Evolutionary conservation across 2,113 vertebrate genomes (phyloP).

Genomic region (Psophia crepitans): DNA sequence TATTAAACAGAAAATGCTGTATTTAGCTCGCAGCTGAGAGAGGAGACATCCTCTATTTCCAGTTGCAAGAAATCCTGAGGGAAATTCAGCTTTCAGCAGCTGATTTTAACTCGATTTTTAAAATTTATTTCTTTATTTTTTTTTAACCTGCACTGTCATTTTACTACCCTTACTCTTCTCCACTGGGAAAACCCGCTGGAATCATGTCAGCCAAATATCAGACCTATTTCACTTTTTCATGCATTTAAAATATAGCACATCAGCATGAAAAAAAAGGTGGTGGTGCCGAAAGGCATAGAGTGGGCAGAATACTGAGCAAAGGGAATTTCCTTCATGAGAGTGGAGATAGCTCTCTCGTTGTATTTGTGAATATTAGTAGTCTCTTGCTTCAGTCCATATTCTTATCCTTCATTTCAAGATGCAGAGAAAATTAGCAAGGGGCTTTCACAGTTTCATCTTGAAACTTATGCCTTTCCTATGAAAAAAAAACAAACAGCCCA

Average conservation of each 20-base stretch:
- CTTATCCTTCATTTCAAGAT: not conserved
- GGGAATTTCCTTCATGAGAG: not conserved
- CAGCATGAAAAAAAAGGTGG: not conserved
- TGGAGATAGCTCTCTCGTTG: not conserved
- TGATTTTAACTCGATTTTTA: conserved; percentile 49
- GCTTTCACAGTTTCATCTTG: not conserved
- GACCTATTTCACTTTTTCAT: not conserved
- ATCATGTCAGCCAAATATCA: conserved; percentile 20
- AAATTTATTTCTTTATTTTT: conserved; percentile 14
- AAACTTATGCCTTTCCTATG: not conserved
- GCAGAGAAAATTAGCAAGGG: not conserved
- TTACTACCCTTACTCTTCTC: not conserved
- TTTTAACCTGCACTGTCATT: not conserved
- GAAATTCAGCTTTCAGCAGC: conserved; percentile 62
- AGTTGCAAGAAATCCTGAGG: conserved; percentile 4
- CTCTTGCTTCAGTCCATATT: not conserved
- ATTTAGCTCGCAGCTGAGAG: not conserved
- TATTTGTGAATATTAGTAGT: not conserved
- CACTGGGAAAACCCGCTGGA: not conserved
- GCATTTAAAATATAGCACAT: not conserved
- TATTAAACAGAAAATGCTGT: conserved; percentile 61
- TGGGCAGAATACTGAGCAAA: not conserved
- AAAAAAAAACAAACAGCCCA: not conserved
- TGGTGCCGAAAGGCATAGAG: not conserved
- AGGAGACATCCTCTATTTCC: not conserved